These are phyloP conservation scores for Philonicus albiceps DNA, from an alignment of 2,888 invertebrate genomes.

Conservation along the genomic window DNA sequence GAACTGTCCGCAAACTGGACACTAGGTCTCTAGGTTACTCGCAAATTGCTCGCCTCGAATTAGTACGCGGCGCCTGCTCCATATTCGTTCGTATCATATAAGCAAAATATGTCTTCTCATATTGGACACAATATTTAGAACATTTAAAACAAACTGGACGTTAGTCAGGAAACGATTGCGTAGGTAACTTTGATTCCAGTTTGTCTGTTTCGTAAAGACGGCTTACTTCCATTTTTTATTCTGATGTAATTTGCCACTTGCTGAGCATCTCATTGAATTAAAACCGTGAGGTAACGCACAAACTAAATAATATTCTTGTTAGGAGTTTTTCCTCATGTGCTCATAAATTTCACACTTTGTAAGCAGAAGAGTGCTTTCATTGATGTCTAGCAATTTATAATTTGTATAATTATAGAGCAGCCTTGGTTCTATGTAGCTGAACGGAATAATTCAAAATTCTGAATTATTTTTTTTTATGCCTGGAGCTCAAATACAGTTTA, in stretches of 20 bases:
- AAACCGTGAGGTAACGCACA: background rate
- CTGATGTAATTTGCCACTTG: background rate
- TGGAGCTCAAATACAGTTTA: background rate
- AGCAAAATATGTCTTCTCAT: background rate
- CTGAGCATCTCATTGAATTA: background rate
- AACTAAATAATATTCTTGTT: conserved; percentile 7
- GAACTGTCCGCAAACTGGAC: background rate
- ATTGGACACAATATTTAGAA: background rate
- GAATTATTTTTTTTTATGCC: background rate
- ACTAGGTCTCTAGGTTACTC: conserved; percentile 36
- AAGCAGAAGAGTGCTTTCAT: background rate
- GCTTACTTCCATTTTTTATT: background rate
- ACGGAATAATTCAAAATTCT: background rate
- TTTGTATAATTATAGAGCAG: background rate
- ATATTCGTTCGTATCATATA: background rate
- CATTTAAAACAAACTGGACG: background rate
- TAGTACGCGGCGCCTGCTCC: background rate
- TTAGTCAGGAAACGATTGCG: background rate
- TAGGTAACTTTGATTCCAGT: background rate
- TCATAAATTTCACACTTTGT: background rate
- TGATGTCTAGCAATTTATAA: background rate
- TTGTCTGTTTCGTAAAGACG: background rate
- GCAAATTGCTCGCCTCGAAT: background rate
- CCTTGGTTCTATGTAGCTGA: background rate
- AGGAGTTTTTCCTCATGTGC: background rate